phyloP scores from a whole-genome alignment of 2,888 invertebrate genomes.

The Rotaria sp. region DNA sequence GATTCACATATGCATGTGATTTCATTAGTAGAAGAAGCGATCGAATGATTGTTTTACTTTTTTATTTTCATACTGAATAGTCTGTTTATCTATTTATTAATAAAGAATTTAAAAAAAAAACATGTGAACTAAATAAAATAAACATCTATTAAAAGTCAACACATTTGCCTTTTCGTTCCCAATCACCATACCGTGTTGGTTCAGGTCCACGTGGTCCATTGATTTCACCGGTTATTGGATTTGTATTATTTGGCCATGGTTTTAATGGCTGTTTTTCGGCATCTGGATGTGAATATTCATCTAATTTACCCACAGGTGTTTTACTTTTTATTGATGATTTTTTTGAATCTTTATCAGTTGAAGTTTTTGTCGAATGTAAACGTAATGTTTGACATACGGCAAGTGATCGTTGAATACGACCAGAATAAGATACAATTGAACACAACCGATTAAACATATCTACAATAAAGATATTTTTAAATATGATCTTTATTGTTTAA shows the following conservation, averaged over 20 bases:
- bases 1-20: no score
- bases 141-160: constrained; percentile 70
- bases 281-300: constrained; percentile 33
- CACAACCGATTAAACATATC: neutral
- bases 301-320: constrained; percentile 37
- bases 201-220: constrained; percentile 93
- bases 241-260: constrained; percentile 31
- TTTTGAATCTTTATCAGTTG: constrained; percentile 16
- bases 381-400: neutral
- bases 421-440: neutral
- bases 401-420: neutral
- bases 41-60: no score
- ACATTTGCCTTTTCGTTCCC: constrained; percentile 95
- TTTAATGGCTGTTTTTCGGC: constrained; percentile 35
- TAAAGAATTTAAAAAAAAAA: neutral
- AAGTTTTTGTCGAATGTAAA: neutral
- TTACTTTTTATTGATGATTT: neutral
- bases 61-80: neutral
- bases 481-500: neutral
- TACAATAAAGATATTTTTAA: neutral
- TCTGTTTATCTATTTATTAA: neutral
- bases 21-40: no score
- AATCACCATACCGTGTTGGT: constrained; percentile 96
- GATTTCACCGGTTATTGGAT: constrained; percentile 62
- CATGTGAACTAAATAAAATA: neutral